Conservation (phyloP, 2,113 vertebrate genomes). For the Raja brachyura region DNA sequence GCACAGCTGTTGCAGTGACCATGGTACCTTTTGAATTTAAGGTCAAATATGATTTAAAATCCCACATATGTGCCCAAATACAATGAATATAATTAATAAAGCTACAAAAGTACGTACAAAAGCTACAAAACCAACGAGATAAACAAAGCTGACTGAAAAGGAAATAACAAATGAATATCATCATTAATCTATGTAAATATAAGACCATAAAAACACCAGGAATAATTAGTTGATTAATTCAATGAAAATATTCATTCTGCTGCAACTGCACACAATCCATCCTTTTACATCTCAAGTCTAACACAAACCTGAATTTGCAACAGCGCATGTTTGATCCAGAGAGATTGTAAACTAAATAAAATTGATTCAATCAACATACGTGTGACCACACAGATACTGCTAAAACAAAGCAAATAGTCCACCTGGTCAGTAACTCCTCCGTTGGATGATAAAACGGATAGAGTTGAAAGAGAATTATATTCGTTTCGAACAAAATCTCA, state of each 20-base stretch:
- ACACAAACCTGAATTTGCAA: background rate
- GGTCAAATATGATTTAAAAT: background rate
- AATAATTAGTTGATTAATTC: background rate
- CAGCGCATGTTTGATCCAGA: background rate
- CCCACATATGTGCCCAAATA: background rate
- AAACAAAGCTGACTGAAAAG: background rate
- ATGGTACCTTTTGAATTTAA: background rate
- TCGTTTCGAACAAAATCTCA: background rate
- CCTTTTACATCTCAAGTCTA: background rate
- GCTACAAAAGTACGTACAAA: background rate
- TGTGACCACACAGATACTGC: background rate
- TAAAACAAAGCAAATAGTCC: background rate
- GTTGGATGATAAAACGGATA: background rate
- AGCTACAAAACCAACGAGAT: background rate
- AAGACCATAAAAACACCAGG: background rate
- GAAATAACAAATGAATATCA: background rate
- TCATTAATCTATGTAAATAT: background rate
- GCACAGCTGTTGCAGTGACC: background rate
- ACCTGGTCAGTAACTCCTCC: background rate
- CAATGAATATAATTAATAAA: background rate
- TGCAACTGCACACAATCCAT: background rate
- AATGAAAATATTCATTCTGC: background rate
- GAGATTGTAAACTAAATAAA: background rate
- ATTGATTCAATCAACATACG: background rate
- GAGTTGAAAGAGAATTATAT: background rate